Base-by-base conservation (phyloP, 2,797 vertebrate genomes). In the Mastacembelus armatus region DNA sequence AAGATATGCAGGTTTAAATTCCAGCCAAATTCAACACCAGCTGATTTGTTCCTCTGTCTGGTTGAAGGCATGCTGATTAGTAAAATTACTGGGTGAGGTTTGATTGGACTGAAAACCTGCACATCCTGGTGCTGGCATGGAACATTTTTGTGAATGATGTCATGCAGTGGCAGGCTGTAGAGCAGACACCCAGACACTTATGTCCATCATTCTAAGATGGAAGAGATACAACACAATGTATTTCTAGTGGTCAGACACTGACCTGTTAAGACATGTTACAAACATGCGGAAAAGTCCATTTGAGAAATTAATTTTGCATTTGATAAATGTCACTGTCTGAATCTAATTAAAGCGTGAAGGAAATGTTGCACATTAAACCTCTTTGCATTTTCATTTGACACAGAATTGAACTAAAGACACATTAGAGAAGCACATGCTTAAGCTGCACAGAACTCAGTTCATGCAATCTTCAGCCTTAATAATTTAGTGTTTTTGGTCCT, bases 21-120 rank as follows among this genome's bases (percentile, higher is more conserved):
- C 12, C 45, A 57, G 77, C 68, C 85, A 81, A 81, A 83, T 69
- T 54, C 54, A 71, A 70, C 76, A 75, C 19, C 45, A 63, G 58
- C 60, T 78, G 66, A 76, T 74, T 81, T 63, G 32, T 50, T 69
- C 27, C 70, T 74, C 36, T 61, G 64, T 76, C 65, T 77, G 62
- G 71, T 71, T 75, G 72, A 86, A 82, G 58, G 45, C 68, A 47
- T 32, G 49, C 77, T 80, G 77, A 80, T 84, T 84, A 75, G 73
- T 69, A 24, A 85, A 86, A 80, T 85, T 74, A 85, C 59, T 32
- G 55, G 54, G 71, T 61, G 51, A 69, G 42, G 50, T 79, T 68
- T 87, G 78, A 83, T 86, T 84, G 68, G 73, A 74, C 35, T 75
- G 71, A 68, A 81, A 82, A 76, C n/a, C 42, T 49, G 54, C 65